Percentiles rank a stretch among this genome's conserved stretches.
Conservation (phyloP, 2,797 vertebrate species). For the Rhinoraja longicauda region DNA sequence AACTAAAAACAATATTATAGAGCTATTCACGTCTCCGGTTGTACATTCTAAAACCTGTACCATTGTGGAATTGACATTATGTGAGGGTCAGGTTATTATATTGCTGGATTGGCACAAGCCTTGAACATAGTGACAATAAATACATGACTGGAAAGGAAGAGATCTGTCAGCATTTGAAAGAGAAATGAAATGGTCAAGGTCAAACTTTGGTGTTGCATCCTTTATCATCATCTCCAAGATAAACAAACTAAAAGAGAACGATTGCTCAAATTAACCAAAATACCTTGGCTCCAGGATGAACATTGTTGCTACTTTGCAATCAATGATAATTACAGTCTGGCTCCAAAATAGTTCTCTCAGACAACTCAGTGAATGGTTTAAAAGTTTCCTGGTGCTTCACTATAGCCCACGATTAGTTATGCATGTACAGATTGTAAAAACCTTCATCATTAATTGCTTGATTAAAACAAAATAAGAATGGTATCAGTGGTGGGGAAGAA, state of each 20-base stretch:
- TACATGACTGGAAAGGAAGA: not conserved
- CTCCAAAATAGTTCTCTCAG: not conserved
- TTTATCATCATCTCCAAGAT: not conserved
- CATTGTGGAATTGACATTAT: not conserved
- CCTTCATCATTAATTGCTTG: not conserved
- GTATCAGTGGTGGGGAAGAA: not conserved
- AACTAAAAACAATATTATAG: not conserved
- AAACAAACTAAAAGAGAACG: not conserved
- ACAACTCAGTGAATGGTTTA: not conserved
- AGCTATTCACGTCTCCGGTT: not conserved
- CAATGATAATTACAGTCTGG: constrained; percentile 22
- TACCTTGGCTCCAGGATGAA: not conserved
- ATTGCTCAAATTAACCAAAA: not conserved
- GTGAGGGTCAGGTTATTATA: not conserved
- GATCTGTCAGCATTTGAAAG: not conserved
- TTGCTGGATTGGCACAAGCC: not conserved
- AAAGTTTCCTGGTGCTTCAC: not conserved
- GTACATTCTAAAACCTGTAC: not conserved
- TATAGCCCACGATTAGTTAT: not conserved
- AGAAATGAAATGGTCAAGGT: not conserved
- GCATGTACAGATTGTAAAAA: not conserved
- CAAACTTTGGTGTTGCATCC: not conserved
- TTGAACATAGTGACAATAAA: not conserved
- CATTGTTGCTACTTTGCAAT: not conserved
- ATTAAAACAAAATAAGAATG: not conserved